phyloP scores from a whole-genome alignment of 2,797 vertebrate genomes.

The Danionella dracula region DNA sequence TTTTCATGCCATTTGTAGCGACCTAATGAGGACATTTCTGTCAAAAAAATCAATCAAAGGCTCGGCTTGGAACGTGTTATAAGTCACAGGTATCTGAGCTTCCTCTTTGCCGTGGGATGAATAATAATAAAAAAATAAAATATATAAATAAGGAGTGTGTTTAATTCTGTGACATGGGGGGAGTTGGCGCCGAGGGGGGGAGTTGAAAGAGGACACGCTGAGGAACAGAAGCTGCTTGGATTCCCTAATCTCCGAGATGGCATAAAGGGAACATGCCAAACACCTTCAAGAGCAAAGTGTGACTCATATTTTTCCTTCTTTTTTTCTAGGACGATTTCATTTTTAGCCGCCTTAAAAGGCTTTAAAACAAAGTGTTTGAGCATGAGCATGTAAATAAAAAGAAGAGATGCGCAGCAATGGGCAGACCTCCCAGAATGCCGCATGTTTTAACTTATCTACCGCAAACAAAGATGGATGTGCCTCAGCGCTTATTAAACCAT shows the following conservation, averaged over 20 bases:
- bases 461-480: constrained; percentile 75
- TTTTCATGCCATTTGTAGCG: constrained; percentile 65
- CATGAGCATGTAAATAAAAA: constrained; percentile 51
- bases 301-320: constrained; percentile 62
- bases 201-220: constrained; percentile 66
- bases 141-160: constrained; percentile 63
- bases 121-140: constrained; percentile 69
- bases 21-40: constrained; percentile 80
- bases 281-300: constrained; percentile 67
- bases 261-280: constrained; percentile 75
- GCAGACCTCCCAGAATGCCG: constrained; percentile 67
- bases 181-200: constrained; percentile 52
- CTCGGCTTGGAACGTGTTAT: constrained; percentile 53
- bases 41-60: constrained; percentile 74
- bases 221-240: constrained; percentile 64
- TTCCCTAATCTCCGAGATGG: constrained; percentile 73
- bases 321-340: neutral
- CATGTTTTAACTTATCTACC: constrained; percentile 71
- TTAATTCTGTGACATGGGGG: constrained; percentile 64
- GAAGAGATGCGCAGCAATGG: constrained; percentile 59
- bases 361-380: constrained; percentile 30
- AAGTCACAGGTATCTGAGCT: constrained; percentile 69
- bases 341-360: constrained; percentile 19
- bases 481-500: constrained; percentile 74
- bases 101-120: constrained; percentile 54